phyloP scores from a whole-genome alignment of 2,888 invertebrate species.

The Stegophylla sp. region DNA sequence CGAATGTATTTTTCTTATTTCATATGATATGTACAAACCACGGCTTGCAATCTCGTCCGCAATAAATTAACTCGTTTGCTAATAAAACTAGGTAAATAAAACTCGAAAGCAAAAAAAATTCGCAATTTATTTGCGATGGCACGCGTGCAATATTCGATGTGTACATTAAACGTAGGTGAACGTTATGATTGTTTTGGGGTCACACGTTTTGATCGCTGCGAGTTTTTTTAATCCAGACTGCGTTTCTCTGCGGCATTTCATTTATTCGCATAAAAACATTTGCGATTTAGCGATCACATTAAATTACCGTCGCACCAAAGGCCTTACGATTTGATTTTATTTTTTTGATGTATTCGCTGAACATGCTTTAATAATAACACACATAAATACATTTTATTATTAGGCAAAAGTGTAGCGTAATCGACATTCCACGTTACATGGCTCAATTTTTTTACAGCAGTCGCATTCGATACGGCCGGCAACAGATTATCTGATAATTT shows the following conservation, averaged over 20 bases:
- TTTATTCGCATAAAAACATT: background rate
- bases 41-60: conserved; percentile 15
- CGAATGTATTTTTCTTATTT: background rate
- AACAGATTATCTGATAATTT: too few species aligned
- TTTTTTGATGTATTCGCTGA: too few species aligned
- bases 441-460: too few species aligned
- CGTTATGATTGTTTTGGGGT: background rate
- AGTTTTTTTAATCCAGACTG: background rate
- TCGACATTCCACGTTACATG: too few species aligned
- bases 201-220: background rate
- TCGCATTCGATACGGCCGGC: too few species aligned
- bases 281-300: background rate
- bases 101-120: background rate
- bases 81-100: conserved; percentile 4
- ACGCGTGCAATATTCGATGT: background rate
- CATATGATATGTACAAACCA: background rate
- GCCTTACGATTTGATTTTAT: too few species aligned
- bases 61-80: conserved; percentile 11
- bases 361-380: too few species aligned
- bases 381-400: too few species aligned
- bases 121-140: background rate
- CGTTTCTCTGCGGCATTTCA: background rate
- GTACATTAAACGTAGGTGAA: background rate
- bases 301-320: too few species aligned
- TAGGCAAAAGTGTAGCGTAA: too few species aligned